Evolutionary conservation across 2,797 vertebrate species (phyloP), one percentile per base, ranked within the genome.

Genomic region (Hipposideros larvatus): DNA sequence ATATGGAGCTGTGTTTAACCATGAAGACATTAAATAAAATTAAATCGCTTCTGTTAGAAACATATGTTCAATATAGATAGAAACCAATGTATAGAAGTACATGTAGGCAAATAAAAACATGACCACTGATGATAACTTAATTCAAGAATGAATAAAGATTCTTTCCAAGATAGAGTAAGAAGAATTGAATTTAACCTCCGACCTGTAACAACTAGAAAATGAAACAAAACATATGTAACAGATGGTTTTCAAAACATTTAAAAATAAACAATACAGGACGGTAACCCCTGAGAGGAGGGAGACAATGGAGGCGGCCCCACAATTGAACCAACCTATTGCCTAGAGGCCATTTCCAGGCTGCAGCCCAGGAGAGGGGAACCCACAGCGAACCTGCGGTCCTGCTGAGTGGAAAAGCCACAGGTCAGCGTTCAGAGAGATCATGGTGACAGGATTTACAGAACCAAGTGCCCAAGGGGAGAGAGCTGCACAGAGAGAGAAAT

Each of bases 1-100:
- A 34, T 57, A 24, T 3, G 2, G 22, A 53, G 10, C 2, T 11
- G 0, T 55, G 9, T 84, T 94, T 57, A 82, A 93, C 43, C 53
- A 43, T 2, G 55, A 94, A 43, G 59, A 83, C 19, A 91, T 51
- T 83, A 89, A 92, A 28, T 7, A 94, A 10, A 91, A 89, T 28
- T 16, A 41, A 90, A 66, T 13, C 7, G 31, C 73, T 83, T 84
- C 22, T 63, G 43, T 41, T 65, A 74, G 37, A 90, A 70, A 37
- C 59, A 46, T 75, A 82, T 71, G 46, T 78, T 75, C 18, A 74
- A 4, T 61, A 53, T 34, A 71, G 14, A 65, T 34, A 59, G 84
- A 70, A 91, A 73, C 26, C n/a, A 88, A 84, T 11, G 48, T 7
- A 71, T 7, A 46, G 48, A 46, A 71, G 41, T 55, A 41, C 24